Conservation (phyloP, 2,888 invertebrate genomes). For the Cynaeus angustus region DNA sequence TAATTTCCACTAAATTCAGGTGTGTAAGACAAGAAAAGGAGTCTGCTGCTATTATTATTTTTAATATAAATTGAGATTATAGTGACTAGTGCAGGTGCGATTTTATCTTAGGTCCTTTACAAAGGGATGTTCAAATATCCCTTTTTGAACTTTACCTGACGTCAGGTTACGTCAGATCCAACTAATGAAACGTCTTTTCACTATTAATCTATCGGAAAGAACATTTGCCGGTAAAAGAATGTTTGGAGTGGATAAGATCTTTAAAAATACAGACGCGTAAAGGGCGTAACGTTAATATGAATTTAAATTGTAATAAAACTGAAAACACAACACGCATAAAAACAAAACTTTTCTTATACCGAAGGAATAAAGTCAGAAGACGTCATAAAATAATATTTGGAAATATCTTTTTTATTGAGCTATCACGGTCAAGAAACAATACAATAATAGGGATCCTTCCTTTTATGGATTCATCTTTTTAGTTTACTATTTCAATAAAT, state of each 20-base stretch:
- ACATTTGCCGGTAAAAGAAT: slow-evolving; percentile 58
- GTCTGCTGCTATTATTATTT: slow-evolving; percentile 34
- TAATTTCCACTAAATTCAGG: slow-evolving; percentile 21
- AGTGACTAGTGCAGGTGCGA: slow-evolving; percentile 41
- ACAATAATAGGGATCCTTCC: slow-evolving; percentile 55
- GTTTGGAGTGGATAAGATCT: slow-evolving; percentile 32
- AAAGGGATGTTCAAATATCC: slow-evolving; percentile 47
- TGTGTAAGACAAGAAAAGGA: slow-evolving; percentile 32
- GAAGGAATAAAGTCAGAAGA: slow-evolving; percentile 55
- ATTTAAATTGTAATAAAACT: slow-evolving; percentile 51
- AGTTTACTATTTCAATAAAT: slow-evolving; percentile 46
- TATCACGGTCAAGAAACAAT: slow-evolving; percentile 58
- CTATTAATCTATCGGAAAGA: slow-evolving; percentile 65
- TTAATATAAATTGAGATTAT: slow-evolving; percentile 31
- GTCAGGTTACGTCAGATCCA: slow-evolving; percentile 59
- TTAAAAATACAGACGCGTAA: slow-evolving; percentile 18
- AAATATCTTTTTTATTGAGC: slow-evolving; percentile 58
- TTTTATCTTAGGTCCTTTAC: slow-evolving; percentile 35
- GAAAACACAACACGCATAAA: slow-evolving; percentile 50
- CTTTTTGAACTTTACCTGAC: slow-evolving; percentile 61
- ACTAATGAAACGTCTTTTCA: slow-evolving; percentile 65
- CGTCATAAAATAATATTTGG: slow-evolving; percentile 60
- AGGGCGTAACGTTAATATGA: slow-evolving; percentile 44
- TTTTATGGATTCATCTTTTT: slow-evolving; percentile 58
- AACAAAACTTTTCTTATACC: slow-evolving; percentile 53